Conservation (phyloP, 1,140 invertebrate genomes). For the Anastrepha obliqua region DNA sequence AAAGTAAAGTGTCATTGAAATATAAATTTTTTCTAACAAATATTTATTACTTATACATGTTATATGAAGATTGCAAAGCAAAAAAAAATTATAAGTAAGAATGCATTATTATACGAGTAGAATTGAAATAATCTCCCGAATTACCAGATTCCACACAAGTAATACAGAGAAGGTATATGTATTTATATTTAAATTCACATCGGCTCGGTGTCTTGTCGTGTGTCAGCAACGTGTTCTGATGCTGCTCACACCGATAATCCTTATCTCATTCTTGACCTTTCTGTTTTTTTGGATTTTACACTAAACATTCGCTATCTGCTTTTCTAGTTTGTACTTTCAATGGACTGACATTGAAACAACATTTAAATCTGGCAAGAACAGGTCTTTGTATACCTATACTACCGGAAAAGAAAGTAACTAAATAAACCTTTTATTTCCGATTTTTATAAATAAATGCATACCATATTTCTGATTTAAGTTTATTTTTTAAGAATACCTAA, state of each 20-base stretch:
- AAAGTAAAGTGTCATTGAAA: too few species aligned
- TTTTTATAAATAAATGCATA: background rate
- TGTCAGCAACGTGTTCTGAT: background rate
- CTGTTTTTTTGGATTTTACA: background rate
- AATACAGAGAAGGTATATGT: background rate
- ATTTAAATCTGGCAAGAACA: background rate
- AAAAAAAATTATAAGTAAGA: too few species aligned
- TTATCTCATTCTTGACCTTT: background rate
- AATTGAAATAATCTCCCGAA: too few species aligned
- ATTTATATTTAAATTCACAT: background rate
- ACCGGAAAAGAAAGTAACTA: background rate
- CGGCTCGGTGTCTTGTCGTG: background rate
- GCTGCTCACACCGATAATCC: background rate
- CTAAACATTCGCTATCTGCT: background rate
- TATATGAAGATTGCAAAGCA: too few species aligned
- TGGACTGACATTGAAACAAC: background rate
- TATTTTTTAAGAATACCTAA: too few species aligned
- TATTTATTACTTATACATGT: too few species aligned
- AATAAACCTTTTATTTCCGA: background rate
- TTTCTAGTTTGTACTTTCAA: background rate
- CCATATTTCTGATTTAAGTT: background rate
- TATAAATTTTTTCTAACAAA: too few species aligned
- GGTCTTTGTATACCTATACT: background rate
- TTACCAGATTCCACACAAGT: too few species aligned
- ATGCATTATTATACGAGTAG: too few species aligned